Conservation (phyloP, 1,140 invertebrate genomes). For the Anthonomus grandis region DNA sequence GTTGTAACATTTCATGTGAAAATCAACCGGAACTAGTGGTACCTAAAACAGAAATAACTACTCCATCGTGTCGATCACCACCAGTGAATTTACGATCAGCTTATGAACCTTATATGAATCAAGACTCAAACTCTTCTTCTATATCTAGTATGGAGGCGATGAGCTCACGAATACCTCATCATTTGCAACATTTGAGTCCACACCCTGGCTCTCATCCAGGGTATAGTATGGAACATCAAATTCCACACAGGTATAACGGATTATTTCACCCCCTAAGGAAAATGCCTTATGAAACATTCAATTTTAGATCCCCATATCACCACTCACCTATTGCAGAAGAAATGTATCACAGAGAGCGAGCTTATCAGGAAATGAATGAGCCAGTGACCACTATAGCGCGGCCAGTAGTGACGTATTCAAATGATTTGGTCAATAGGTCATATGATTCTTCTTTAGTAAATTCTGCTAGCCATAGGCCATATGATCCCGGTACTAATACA, state of each 20-base stretch:
- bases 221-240: conserved; percentile 56
- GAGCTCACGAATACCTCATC: conserved; percentile 50
- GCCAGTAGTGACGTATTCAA: conserved; percentile 62
- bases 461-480: conserved; percentile 58
- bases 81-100: conserved; percentile 51
- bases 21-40: conserved; percentile 54
- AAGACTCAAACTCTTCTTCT: conserved; percentile 69
- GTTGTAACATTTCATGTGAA: conserved; percentile 52
- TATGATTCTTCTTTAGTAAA: conserved; percentile 49
- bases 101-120: conserved; percentile 63
- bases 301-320: conserved; percentile 59
- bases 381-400: conserved; percentile 52
- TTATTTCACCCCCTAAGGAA: neutral
- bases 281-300: neutral
- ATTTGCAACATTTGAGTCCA: conserved; percentile 42
- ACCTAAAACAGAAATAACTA: conserved; percentile 58
- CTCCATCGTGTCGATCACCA: conserved; percentile 51
- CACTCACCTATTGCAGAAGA: conserved; percentile 54
- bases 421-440: conserved; percentile 53
- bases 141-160: conserved; percentile 71
- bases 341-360: conserved; percentile 53
- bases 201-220: conserved; percentile 49
- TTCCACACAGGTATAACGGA: conserved; percentile 53
- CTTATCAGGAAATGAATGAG: conserved; percentile 54
- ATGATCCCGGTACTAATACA: conserved; percentile 56